Evolutionary conservation across 2,888 invertebrate species (phyloP).

Genomic region (Acanthopleura granulata): DNA sequence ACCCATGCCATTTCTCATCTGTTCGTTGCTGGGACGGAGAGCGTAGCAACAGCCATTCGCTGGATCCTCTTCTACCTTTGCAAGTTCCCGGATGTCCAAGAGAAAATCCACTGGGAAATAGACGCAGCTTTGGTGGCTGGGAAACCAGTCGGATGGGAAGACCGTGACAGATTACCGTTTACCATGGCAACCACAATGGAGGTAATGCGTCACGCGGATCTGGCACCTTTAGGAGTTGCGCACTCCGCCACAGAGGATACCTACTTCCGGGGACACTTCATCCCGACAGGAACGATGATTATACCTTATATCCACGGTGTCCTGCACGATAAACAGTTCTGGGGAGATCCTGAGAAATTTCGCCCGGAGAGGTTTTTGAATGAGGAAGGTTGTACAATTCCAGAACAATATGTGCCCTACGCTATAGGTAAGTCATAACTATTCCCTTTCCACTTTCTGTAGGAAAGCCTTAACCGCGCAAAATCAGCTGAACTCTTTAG

Average conservation of each 20-base stretch:
- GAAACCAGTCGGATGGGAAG: slow-evolving; percentile 18
- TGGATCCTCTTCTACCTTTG: slow-evolving; percentile 26
- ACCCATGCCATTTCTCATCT: slow-evolving; percentile 28
- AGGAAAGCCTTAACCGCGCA: no score
- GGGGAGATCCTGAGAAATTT: slow-evolving; percentile 9
- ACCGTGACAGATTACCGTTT: slow-evolving; percentile 24
- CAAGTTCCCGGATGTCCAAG: slow-evolving; percentile 10
- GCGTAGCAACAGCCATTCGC: slow-evolving; percentile 26
- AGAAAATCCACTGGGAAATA: slow-evolving; percentile 23
- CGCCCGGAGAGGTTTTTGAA: neutral
- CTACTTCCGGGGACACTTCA: slow-evolving; percentile 49
- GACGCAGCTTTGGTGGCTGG: slow-evolving; percentile 8
- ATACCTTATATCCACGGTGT: slow-evolving; percentile 26
- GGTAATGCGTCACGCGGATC: slow-evolving; percentile 62
- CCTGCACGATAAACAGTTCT: neutral
- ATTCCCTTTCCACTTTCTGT: no score
- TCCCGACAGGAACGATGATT: slow-evolving; percentile 47
- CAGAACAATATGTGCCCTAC: neutral
- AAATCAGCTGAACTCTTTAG: no score
- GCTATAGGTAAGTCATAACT: neutral
- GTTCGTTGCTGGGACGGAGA: slow-evolving; percentile 31
- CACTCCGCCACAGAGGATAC: slow-evolving; percentile 35
- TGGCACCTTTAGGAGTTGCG: slow-evolving; percentile 60
- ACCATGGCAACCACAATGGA: slow-evolving; percentile 41
- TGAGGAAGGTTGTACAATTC: neutral